phyloP scores from a whole-genome alignment of 1,140 invertebrate genomes.

The Sycophila sp. region DNA sequence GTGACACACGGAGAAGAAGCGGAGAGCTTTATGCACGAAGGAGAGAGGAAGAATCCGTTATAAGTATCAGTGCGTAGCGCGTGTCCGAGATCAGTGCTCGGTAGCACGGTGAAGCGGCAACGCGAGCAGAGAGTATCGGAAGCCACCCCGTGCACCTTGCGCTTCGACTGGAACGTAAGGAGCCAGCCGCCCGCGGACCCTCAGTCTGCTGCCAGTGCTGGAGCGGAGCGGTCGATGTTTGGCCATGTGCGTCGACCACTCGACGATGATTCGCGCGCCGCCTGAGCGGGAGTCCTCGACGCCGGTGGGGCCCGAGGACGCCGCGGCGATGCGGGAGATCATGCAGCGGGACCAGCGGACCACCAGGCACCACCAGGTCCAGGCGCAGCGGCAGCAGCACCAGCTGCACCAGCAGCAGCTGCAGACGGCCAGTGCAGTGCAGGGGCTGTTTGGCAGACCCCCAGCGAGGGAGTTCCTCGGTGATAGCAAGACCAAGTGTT shows the following conservation, averaged over 20 bases:
- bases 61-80: constrained; percentile 61
- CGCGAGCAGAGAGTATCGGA: background rate
- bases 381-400: constrained; percentile 31
- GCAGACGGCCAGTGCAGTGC: constrained; percentile 9
- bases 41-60: constrained; percentile 38
- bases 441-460: too few relatives aligned
- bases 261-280: background rate
- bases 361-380: constrained; percentile 56
- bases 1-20: too few relatives aligned
- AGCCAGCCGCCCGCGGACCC: background rate
- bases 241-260: too few relatives aligned
- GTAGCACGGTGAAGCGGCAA: constrained; percentile 50
- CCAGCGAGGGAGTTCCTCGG: too few relatives aligned
- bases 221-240: background rate
- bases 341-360: constrained; percentile 59
- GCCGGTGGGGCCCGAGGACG: constrained; percentile 20
- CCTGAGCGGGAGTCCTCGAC: too few relatives aligned
- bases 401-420: constrained; percentile 11
- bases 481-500: constrained; percentile 18
- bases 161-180: background rate
- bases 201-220: background rate
- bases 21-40: background rate
- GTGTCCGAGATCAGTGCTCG: constrained; percentile 58
- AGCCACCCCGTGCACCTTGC: too few relatives aligned
- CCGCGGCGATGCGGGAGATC: constrained; percentile 53